A percentile compares a stretch with the other conserved stretches of the same genome.
These are phyloP conservation scores for Carassius carassius DNA, from an alignment of 2,113 vertebrate genomes.

Conservation along the genomic window DNA sequence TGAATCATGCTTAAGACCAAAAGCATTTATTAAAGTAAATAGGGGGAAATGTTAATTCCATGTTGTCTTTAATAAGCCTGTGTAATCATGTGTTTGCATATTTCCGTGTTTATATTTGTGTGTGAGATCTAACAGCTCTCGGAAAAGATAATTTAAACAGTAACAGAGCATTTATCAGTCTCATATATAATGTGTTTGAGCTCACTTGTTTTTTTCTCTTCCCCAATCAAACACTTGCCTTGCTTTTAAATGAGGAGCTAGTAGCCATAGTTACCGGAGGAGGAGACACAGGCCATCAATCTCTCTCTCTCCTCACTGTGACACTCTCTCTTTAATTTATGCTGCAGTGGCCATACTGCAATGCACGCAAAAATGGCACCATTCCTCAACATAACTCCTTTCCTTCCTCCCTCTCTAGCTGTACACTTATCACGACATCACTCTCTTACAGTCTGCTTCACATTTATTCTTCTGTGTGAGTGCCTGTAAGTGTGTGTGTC, in stretches of 20 bases:
- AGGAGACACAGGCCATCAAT: conserved; percentile 63
- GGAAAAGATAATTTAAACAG: conserved; percentile 7
- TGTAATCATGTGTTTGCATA: background rate
- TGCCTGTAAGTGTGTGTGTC: conserved; percentile 19
- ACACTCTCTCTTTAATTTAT: conserved; percentile 73
- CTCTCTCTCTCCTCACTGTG: conserved; percentile 66
- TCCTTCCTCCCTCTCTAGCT: conserved; percentile 9
- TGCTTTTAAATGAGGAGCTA: conserved; percentile 49
- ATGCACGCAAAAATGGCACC: conserved; percentile 71
- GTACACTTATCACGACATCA: conserved; percentile 57
- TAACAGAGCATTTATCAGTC: conserved; percentile 46
- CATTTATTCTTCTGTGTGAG: conserved; percentile 35
- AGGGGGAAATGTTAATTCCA: background rate
- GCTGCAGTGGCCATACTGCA: conserved; percentile 64
- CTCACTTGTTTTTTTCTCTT: conserved; percentile 15
- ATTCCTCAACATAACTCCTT: conserved; percentile 64
- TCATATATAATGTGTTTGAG: conserved; percentile 57
- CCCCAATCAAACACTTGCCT: conserved; percentile 53
- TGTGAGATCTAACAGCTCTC: background rate
- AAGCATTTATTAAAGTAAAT: background rate
- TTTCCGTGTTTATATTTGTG: background rate
- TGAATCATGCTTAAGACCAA: background rate
- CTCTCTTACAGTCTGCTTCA: conserved; percentile 28
- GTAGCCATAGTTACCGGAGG: conserved; percentile 63
- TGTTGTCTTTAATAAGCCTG: background rate